A percentile compares a stretch with the other conserved stretches of the same genome.
Evolutionary conservation across 2,888 invertebrate species (phyloP).

Genomic region (Smittia aterrima): DNA sequence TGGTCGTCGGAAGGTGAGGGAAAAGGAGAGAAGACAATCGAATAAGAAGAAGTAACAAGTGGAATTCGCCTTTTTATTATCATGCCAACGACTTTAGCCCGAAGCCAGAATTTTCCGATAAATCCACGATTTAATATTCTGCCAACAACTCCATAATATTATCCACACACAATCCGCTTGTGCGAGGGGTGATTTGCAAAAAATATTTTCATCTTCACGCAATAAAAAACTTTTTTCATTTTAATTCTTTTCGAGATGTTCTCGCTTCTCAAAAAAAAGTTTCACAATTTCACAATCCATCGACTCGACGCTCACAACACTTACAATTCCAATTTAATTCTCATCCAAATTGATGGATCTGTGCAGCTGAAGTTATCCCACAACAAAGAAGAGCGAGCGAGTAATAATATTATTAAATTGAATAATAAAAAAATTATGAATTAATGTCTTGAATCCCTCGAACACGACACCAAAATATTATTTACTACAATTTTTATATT

Average conservation of each 20-base stretch:
- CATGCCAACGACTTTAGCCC: conserved; percentile 34
- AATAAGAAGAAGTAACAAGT: conserved; percentile 41
- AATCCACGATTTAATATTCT: conserved; percentile 26
- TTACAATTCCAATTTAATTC: conserved; percentile 20
- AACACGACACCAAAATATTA: conserved; percentile 22
- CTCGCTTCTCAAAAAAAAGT: background rate
- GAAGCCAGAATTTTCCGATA: conserved; percentile 5
- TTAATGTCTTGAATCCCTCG: conserved; percentile 16
- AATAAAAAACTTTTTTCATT: background rate
- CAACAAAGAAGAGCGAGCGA: background rate
- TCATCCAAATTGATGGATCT: background rate
- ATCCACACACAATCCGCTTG: background rate
- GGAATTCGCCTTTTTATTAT: conserved; percentile 30
- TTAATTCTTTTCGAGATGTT: background rate
- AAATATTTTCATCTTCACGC: conserved; percentile 9
- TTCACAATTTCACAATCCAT: conserved; percentile 13
- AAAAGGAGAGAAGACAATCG: conserved; percentile 26
- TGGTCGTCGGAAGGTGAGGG: background rate
- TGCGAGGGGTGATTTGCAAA: conserved; percentile 1
- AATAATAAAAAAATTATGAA: conserved; percentile 19
- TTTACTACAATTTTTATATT: background rate
- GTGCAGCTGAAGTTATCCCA: background rate
- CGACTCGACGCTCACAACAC: background rate
- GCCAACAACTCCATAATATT: background rate
- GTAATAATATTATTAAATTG: conserved; percentile 22